phyloP scores from a whole-genome alignment of 1,140 invertebrate genomes.

The Brachionus calyciflorus region DNA sequence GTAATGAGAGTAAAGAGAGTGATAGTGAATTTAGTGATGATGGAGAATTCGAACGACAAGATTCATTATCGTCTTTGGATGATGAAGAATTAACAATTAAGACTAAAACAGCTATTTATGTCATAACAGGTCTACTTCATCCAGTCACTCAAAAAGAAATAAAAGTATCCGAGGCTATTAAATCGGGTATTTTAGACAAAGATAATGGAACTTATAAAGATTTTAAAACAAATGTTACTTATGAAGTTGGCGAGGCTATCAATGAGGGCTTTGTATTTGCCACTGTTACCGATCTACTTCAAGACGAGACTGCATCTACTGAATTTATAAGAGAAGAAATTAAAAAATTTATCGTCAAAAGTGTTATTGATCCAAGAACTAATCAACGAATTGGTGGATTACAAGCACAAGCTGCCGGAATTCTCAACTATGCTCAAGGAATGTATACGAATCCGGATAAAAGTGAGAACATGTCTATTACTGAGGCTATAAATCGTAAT shows the following conservation, averaged over 20 bases:
- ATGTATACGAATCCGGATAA: slow-evolving; percentile 41
- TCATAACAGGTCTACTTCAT: slow-evolving; percentile 44
- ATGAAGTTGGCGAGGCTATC: slow-evolving; percentile 45
- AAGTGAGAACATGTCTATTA: not conserved
- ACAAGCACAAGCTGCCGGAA: slow-evolving; percentile 44
- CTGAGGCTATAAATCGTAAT: slow-evolving; percentile 26
- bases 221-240: slow-evolving; percentile 37
- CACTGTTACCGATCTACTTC: slow-evolving; percentile 28
- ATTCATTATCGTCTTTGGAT: slow-evolving; percentile 33
- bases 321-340: slow-evolving; percentile 35
- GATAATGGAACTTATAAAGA: slow-evolving; percentile 41
- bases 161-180: slow-evolving; percentile 47
- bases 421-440: slow-evolving; percentile 47
- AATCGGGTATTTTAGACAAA: slow-evolving; percentile 42
- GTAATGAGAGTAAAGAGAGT: not conserved
- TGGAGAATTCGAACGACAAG: not conserved
- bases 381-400: slow-evolving; percentile 27
- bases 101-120: slow-evolving; percentile 47
- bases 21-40: not conserved
- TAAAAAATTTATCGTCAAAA: slow-evolving; percentile 42
- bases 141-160: slow-evolving; percentile 46
- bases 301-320: slow-evolving; percentile 14
- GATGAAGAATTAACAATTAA: slow-evolving; percentile 47
- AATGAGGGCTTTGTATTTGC: slow-evolving; percentile 46
- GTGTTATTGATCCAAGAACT: slow-evolving; percentile 32